These are phyloP conservation scores for Timandra comae DNA, from an alignment of 2,888 invertebrate genomes.

Conservation along the genomic window DNA sequence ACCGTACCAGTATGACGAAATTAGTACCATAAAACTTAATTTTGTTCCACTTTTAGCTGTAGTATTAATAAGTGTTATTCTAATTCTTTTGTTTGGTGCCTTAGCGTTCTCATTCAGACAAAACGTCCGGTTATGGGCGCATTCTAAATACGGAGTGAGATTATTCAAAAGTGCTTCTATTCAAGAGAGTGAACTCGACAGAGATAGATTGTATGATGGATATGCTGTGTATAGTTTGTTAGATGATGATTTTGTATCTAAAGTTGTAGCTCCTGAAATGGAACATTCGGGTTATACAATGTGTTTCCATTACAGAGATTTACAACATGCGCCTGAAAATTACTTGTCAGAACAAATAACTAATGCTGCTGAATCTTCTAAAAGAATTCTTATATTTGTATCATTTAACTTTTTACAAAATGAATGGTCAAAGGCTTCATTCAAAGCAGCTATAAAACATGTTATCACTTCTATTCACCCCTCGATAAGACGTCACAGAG, in stretches of 20 bases:
- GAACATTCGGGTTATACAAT: constrained; percentile 81
- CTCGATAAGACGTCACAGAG: constrained; percentile 78
- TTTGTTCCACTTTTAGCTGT: constrained; percentile 86
- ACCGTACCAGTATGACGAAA: constrained; percentile 80
- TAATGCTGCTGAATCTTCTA: constrained; percentile 79
- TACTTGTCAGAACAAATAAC: constrained; percentile 79
- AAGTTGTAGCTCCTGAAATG: constrained; percentile 83
- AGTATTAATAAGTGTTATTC: constrained; percentile 82
- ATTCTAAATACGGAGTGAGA: constrained; percentile 86
- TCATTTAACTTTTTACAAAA: constrained; percentile 88
- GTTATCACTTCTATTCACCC: constrained; percentile 81
- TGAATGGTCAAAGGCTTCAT: constrained; percentile 89
- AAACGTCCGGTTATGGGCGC: constrained; percentile 87
- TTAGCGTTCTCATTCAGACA: constrained; percentile 86
- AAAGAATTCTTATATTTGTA: constrained; percentile 86
- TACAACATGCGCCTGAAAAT: constrained; percentile 77
- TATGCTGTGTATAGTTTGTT: constrained; percentile 91
- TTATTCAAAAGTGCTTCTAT: constrained; percentile 81
- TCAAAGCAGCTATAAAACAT: constrained; percentile 87
- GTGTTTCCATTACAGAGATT: constrained; percentile 82
- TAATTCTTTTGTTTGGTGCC: constrained; percentile 82
- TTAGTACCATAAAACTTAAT: constrained; percentile 79
- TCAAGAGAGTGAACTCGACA: constrained; percentile 75
- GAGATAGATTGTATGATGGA: constrained; percentile 88
- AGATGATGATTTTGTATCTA: constrained; percentile 84